Percentiles rank a stretch among this genome's conserved stretches.
phyloP scores from a whole-genome alignment of 2,797 vertebrate genomes.

The Sardinella longiceps region DNA sequence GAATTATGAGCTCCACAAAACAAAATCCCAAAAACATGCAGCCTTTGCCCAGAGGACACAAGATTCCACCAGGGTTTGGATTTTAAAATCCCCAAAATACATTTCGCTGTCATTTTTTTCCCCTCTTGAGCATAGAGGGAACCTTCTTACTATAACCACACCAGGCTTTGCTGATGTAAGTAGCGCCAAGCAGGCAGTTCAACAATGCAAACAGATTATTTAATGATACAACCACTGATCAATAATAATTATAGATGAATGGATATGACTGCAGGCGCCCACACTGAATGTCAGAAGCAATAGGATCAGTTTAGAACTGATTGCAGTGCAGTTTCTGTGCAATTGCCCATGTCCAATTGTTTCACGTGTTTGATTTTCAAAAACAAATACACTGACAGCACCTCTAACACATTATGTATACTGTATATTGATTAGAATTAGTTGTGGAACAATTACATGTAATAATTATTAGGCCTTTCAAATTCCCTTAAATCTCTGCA shows the following conservation, averaged over 20 bases:
- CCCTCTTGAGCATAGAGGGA: constrained; percentile 53
- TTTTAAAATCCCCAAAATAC: constrained; percentile 63
- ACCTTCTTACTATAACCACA: constrained; percentile 45
- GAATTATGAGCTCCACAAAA: constrained; percentile 79
- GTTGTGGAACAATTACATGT: not conserved
- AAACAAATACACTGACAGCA: not conserved
- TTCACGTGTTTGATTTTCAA: not conserved
- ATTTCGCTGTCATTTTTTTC: constrained; percentile 65
- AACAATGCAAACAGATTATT: constrained; percentile 23
- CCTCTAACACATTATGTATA: not conserved
- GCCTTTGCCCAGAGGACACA: constrained; percentile 67
- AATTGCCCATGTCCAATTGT: not conserved
- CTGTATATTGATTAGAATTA: not conserved
- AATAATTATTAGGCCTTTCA: not conserved
- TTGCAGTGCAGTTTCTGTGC: not conserved
- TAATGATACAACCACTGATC: not conserved
- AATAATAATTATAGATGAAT: not conserved
- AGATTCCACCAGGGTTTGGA: constrained; percentile 58
- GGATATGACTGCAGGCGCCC: not conserved
- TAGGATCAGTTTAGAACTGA: not conserved
- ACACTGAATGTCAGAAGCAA: not conserved
- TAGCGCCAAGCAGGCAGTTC: constrained; percentile 5
- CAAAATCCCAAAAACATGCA: constrained; percentile 73
- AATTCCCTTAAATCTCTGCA: not conserved
- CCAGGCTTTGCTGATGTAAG: constrained; percentile 44